Percentiles rank a stretch among this genome's conserved stretches.
phyloP scores from a whole-genome alignment of 1,140 invertebrate genomes.

The Ceratina calcarata region DNA sequence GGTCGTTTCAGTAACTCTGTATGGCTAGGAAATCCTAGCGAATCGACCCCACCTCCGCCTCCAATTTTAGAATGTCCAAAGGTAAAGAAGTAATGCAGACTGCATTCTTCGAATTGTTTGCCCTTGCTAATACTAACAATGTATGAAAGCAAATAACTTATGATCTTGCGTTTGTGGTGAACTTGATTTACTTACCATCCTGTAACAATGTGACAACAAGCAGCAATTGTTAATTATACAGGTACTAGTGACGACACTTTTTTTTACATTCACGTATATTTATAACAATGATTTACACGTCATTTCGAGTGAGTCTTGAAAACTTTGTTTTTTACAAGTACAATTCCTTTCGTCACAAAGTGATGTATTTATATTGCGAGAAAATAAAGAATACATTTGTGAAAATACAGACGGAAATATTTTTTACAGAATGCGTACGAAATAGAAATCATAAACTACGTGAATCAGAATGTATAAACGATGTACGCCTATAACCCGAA shows the following conservation, averaged over 20 bases:
- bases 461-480: too few species aligned
- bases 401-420: background rate
- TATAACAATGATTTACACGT: background rate
- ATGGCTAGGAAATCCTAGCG: slow-evolving; percentile 73
- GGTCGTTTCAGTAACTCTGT: slow-evolving; percentile 77
- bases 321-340: slow-evolving; percentile 1
- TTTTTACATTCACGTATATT: slow-evolving; percentile 17
- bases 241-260: background rate
- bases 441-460: too few species aligned
- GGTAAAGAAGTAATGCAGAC: slow-evolving; percentile 67
- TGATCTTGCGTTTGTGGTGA: background rate
- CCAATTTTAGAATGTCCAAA: slow-evolving; percentile 65
- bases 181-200: too few species aligned
- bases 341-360: background rate
- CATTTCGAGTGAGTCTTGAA: background rate
- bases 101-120: background rate
- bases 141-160: background rate
- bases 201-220: background rate
- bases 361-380: slow-evolving; percentile 8
- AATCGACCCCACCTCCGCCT: slow-evolving; percentile 64
- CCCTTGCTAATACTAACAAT: background rate
- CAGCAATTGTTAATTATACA: slow-evolving; percentile 19
- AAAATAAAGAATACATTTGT: slow-evolving; percentile 24
- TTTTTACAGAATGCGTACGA: background rate
- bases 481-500: too few species aligned